These are phyloP conservation scores for Chlorops oryzae DNA, from an alignment of 1,140 invertebrate genomes.

Conservation along the genomic window DNA sequence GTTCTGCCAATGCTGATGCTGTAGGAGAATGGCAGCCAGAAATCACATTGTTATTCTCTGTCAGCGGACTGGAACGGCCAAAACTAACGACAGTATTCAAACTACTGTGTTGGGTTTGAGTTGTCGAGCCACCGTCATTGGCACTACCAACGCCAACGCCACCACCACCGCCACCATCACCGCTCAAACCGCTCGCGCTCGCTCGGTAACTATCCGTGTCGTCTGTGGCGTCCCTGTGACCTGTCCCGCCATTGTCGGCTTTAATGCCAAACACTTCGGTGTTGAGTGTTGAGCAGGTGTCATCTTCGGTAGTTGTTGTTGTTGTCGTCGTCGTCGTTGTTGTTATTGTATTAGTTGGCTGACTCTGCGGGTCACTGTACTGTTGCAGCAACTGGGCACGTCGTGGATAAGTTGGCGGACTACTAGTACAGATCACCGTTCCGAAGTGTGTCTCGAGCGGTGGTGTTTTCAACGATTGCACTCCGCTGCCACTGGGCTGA, in stretches of 20 bases:
- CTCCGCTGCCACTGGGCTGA: constrained; percentile 11
- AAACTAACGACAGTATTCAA: constrained; percentile 41
- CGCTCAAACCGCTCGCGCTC: not conserved
- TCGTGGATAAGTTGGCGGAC: constrained; percentile 23
- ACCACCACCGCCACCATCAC: constrained; percentile 4
- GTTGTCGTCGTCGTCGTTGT: constrained; percentile 37
- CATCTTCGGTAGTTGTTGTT: constrained; percentile 38
- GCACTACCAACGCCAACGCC: constrained; percentile 1
- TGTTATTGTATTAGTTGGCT: constrained; percentile 36
- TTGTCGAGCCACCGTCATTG: constrained; percentile 27
- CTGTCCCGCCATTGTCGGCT: too few relatives aligned
- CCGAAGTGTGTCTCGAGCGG: constrained; percentile 41
- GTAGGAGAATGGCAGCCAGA: too few relatives aligned
- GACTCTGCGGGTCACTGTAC: constrained; percentile 42
- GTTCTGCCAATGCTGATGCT: not conserved
- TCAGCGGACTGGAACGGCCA: constrained; percentile 26
- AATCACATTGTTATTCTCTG: constrained; percentile 30
- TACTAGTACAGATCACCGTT: constrained; percentile 25
- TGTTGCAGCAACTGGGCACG: constrained; percentile 38
- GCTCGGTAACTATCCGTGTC: not conserved
- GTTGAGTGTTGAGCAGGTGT: constrained; percentile 41
- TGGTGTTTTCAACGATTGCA: not conserved
- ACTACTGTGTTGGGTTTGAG: constrained; percentile 40
- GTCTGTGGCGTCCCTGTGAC: not conserved
- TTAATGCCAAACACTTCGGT: constrained; percentile 31